Evolutionary conservation across 2,113 vertebrate species (phyloP).

Genomic region (Struthio camelus): DNA sequence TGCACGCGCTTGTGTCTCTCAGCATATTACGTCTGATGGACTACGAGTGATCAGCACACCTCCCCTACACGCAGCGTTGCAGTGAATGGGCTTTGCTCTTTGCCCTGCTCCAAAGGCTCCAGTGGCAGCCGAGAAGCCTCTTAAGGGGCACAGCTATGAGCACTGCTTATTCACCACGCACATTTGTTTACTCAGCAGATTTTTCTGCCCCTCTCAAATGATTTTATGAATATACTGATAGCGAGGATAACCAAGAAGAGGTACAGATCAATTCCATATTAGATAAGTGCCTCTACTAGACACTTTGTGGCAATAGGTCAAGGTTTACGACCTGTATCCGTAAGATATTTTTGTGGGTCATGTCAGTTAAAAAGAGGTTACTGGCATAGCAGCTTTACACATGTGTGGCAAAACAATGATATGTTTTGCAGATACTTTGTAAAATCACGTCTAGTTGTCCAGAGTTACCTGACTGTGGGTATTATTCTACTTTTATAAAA

Average conservation of each 20-base stretch:
- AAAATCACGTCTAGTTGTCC: background rate
- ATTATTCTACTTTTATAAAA: background rate
- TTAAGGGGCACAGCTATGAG: background rate
- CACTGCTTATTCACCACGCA: background rate
- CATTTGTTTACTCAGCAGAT: background rate
- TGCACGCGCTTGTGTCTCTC: rapidly evolving
- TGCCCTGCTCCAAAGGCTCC: background rate
- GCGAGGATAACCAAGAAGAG: background rate
- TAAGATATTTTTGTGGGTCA: background rate
- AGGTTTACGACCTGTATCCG: background rate
- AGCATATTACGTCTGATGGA: background rate
- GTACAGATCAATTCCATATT: background rate
- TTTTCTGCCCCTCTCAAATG: background rate
- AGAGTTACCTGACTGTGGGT: background rate
- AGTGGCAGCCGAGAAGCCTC: background rate
- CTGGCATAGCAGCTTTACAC: background rate
- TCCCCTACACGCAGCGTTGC: rapidly evolving
- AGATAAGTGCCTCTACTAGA: background rate
- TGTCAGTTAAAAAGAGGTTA: background rate
- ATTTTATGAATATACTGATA: background rate
- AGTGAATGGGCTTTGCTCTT: background rate
- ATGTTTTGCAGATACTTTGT: background rate
- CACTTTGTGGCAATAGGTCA: background rate
- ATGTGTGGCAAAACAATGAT: background rate
- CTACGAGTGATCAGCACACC: background rate